Evolutionary conservation across 2,888 invertebrate species (phyloP), one percentile per base, ranked within the genome.

Genomic region (Zhuqinia jingwanae): DNA sequence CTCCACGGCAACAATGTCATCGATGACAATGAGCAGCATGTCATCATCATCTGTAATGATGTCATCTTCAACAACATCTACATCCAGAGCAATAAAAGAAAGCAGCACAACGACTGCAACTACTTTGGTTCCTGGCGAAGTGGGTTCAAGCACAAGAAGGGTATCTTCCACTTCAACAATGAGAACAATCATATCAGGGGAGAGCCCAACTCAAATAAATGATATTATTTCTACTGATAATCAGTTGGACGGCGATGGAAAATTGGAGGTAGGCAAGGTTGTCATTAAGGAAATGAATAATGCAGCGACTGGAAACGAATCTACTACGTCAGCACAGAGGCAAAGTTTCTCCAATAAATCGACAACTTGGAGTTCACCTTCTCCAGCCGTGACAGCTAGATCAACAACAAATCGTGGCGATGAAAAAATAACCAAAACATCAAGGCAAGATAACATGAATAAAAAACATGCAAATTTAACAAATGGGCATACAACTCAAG

Each of bases 121-220:
- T 5, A 63, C 20, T 20, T 53, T 58, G 58, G 82, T 25, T 68
- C 56, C 15, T 15, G 15, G 15, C 1, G 20, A 20, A 42, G 73
- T 42, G 20, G 78, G 77, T 60, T 36, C n/a, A 68, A 73, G 53
- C 25, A 63, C 79, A 11, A 77, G 36, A 90, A 92, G 93, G 90
- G 91, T 92, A 85, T 93, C 92, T 80, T 93, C 93, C n/a, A n/a
- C n/a, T 20, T 92, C 92, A 50, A 93, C 91, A 91, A 92, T 45
- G 75, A 42, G 36, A 73, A 78, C 82, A 17, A 25, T 86, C 80
- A 53, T 56, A n/a, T 20, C 79, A 56, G 22, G 87, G 82, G 84
- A 85, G 60, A 53, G 45, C 11, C 13, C 13, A 1, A 17, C 22
- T 22, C 22, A 56, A 17, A 20, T 1, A 56, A 56, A 20, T 60